These are phyloP conservation scores for Microcebus jonahi DNA, from an alignment of 2,113 vertebrate genomes.

Conservation along the genomic window DNA sequence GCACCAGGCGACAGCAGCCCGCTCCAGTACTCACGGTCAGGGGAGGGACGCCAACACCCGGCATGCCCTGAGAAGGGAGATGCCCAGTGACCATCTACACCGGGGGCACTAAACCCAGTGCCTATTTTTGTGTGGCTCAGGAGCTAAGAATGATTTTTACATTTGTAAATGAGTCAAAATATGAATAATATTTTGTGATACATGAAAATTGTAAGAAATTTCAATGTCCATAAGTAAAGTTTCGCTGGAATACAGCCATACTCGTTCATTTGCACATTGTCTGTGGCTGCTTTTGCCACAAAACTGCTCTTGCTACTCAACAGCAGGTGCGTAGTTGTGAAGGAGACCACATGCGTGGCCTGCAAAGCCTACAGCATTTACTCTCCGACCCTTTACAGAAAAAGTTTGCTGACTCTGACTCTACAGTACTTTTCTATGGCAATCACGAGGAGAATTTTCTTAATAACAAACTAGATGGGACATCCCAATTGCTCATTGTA, in stretches of 20 bases:
- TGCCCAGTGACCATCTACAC: fast-evolving
- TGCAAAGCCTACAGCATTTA: not conserved
- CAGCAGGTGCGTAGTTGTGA: not conserved
- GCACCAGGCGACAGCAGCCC: fast-evolving
- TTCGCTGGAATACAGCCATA: not conserved
- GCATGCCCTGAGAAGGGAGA: not conserved
- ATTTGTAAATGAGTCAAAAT: not conserved
- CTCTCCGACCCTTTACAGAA: not conserved
- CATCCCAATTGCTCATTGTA: not conserved
- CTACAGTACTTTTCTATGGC: not conserved
- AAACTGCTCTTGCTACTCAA: too few species aligned
- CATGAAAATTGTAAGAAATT: not conserved
- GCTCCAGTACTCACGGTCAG: not conserved
- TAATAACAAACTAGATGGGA: not conserved
- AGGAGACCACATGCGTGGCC: not conserved
- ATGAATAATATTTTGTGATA: not conserved
- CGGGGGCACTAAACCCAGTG: not conserved
- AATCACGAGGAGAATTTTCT: not conserved
- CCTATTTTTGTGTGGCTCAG: not conserved
- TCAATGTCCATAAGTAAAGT: not conserved
- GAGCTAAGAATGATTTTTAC: not conserved
- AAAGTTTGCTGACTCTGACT: too few species aligned
- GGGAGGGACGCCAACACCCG: not conserved
- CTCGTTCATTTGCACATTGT: not conserved
- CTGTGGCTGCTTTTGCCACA: too few species aligned